These are phyloP conservation scores for Chrysopilus asiliformis DNA, from an alignment of 2,888 invertebrate genomes.

Conservation along the genomic window DNA sequence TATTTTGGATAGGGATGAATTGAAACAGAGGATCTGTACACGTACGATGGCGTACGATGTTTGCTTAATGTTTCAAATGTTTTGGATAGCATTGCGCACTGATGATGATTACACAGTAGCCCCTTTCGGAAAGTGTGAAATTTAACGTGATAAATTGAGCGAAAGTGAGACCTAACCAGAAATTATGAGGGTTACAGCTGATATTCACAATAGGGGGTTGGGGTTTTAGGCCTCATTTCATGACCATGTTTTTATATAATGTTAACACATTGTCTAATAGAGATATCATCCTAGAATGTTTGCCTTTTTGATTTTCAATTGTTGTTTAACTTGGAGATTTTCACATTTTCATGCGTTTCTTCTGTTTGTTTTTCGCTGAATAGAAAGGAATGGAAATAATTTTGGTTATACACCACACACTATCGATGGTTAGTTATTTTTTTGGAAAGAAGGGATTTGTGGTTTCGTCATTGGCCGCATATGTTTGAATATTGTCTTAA, in stretches of 20 bases:
- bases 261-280: constrained; percentile 10
- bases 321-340: constrained; percentile 6
- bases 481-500: neutral
- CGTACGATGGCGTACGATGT: too few relatives aligned
- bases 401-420: too few relatives aligned
- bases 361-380: constrained; percentile 1
- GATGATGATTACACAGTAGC: too few relatives aligned
- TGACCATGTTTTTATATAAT: too few relatives aligned
- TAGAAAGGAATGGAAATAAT: too few relatives aligned
- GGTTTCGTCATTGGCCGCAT: constrained; percentile 9
- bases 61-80: too few relatives aligned
- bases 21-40: too few relatives aligned
- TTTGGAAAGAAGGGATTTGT: constrained; percentile 9
- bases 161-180: constrained; percentile 6
- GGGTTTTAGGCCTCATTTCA: too few relatives aligned
- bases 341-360: constrained; percentile 5
- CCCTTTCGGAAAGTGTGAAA: constrained; percentile 13
- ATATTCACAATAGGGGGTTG: constrained; percentile 7
- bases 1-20: too few relatives aligned
- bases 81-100: too few relatives aligned
- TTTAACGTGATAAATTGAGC: constrained; percentile 11
- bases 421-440: too few relatives aligned
- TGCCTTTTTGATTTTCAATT: constrained; percentile 13
- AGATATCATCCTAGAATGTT: constrained; percentile 14
- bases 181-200: constrained; percentile 9